Evolutionary conservation across 1,140 invertebrate species (phyloP), one percentile per base, ranked within the genome.

Genomic region (Delia radicum): DNA sequence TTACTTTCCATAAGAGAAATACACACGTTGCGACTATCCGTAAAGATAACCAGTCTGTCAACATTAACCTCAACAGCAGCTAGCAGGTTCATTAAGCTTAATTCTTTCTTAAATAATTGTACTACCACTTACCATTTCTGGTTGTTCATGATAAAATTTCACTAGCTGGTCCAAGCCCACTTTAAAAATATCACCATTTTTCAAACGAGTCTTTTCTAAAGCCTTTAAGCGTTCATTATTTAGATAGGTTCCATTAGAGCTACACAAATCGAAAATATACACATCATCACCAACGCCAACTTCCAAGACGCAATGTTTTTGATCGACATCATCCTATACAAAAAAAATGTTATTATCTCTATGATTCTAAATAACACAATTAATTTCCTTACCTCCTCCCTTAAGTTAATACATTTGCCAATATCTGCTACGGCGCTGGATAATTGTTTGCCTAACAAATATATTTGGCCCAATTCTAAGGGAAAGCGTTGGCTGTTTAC

Each of bases 231-330:
- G 63, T 31, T 33, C 33, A 24, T 42, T 42, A 74, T 76, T 71
- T 24, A 76, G 18, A 27, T 69, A 76, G 42, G 76, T 76, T 4
- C 76, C 76, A 4, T 46, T n/a, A 4, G 33, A 37, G 33, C 72
- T 76, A 26, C 46, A 31, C 69, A 76, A 74, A 69, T 76, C 76
- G 42, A 29, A 61, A 24, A 76, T 18, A n/a, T 33, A 37, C 8
- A 74, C 31, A n/a, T 31, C 28, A 13, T 46, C 63, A 12, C 6
- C 12, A 5, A 26, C 13, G 4, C n/a, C 29, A 0, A 69, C 73
- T 29, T 61, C 46, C 8, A 74, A 6, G n/a, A 74, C 15, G 28
- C 62, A 67, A 31, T 74, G 76, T 13, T 76, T 76, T 21, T 21
- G 48, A 6, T 42, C 33, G n/a, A 67, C 72, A 24, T 67, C 72